Evolutionary conservation across 1,140 invertebrate genomes (phyloP).

Genomic region (Rhopalosiphum padi): DNA sequence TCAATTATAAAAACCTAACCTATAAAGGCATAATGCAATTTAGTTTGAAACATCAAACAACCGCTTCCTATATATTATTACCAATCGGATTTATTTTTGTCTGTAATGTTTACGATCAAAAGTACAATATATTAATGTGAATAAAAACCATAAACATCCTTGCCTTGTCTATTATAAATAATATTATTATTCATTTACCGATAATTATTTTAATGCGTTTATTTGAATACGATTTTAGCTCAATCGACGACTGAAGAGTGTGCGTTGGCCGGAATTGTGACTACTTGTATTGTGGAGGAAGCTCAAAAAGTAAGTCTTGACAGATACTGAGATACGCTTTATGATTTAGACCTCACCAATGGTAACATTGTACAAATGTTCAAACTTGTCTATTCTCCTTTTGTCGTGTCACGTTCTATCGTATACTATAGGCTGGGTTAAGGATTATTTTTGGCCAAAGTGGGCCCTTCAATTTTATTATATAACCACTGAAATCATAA

Average conservation of each 20-base stretch:
- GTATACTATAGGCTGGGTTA: not conserved
- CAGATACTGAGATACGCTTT: too few relatives aligned
- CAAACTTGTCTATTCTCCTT: not conserved
- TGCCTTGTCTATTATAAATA: not conserved
- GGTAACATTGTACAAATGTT: not conserved
- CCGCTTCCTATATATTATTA: not conserved
- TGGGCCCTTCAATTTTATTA: not conserved
- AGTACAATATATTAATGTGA: too few relatives aligned
- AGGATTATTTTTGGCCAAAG: not conserved
- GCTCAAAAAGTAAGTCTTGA: slow-evolving; percentile 54
- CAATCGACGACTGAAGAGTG: slow-evolving; percentile 58
- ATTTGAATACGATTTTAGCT: not conserved
- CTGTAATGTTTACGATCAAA: too few relatives aligned
- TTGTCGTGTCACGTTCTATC: not conserved
- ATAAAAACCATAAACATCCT: too few relatives aligned
- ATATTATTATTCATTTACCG: not conserved
- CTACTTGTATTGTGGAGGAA: slow-evolving; percentile 59
- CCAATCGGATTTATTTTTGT: too few relatives aligned
- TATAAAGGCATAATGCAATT: not conserved
- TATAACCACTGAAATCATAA: not conserved
- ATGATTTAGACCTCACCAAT: not conserved
- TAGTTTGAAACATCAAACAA: not conserved
- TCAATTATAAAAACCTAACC: too few relatives aligned
- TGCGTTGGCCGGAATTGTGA: slow-evolving; percentile 55
- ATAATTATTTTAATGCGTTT: not conserved